A percentile compares a stretch with the other conserved stretches of the same genome.
These are phyloP conservation scores for Heterotis niloticus DNA, from an alignment of 2,113 vertebrate genomes.

Conservation along the genomic window DNA sequence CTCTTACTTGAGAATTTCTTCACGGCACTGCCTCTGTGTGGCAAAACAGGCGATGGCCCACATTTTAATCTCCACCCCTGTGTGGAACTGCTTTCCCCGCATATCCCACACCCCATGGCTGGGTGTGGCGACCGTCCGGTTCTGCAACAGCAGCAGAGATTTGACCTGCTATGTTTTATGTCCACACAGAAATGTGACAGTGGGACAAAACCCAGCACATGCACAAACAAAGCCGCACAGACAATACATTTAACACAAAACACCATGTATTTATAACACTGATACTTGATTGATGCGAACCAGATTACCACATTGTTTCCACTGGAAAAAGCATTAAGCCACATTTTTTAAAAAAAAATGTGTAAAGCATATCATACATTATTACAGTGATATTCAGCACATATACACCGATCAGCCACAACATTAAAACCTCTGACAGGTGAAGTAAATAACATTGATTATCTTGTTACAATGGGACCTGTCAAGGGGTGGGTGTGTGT, in stretches of 20 bases:
- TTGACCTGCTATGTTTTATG: constrained; percentile 36
- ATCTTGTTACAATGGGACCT: no score
- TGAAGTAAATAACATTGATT: no score
- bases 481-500: no score
- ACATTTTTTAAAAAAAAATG: neutral
- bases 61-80: constrained; percentile 98
- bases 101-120: constrained; percentile 99
- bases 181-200: neutral
- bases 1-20: constrained; percentile 96
- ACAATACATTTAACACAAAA: neutral
- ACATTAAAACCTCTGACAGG: no score
- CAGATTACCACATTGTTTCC: no score
- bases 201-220: neutral
- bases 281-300: no score
- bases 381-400: no score
- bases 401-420: no score
- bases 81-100: constrained; percentile 97
- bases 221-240: neutral
- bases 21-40: constrained; percentile 94
- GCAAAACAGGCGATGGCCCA: constrained; percentile 99
- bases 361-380: no score
- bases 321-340: no score
- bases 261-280: neutral
- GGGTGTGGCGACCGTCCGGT: constrained; percentile 94
- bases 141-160: constrained; percentile 68